Evolutionary conservation across 2,888 invertebrate species (phyloP), one percentile per base, ranked within the genome.

Genomic region (Chymomyza procnemis): DNA sequence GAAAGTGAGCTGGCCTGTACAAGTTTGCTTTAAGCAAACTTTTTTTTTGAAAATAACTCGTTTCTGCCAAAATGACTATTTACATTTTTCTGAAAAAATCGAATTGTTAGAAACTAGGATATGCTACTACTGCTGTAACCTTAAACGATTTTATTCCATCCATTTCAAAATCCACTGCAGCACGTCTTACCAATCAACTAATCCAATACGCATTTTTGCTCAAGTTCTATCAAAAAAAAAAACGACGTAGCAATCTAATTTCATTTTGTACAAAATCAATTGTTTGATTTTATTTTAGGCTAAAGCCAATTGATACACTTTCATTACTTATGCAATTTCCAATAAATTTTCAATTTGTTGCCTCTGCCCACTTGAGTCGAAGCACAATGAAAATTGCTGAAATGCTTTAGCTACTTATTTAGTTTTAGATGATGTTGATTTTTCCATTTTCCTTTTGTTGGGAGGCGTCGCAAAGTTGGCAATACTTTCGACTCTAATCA

Each of bases 311-410:
- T 75, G 66, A 52, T 65, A 69, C 62, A 63, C 66, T 61, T 67
- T 78, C 74, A 80, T 83, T 83, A 78, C 76, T 85, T 85, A 85
- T 85, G 80, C 81, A 76, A 68, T 68, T 76, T 66, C 63, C 86
- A 79, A 84, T 86, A 73, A 81, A 77, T 84, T 78, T 79, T 81
- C 83, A 72, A 78, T 80, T 83, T 72, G 69, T 58, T 60, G 69
- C 41, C 58, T 61, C 21, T 41, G 9, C 9, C 21, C 50, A n/a
- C 9, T 46, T 5, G 50, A 21, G 72, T 60, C 60, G 60, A 70
- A 16, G 18, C 26, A 19, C 8, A 9, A 26, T 16, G 14, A 64
- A 69, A 78, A 69, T n/a, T 69, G 61, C 69, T 66, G 59, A 59
- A 60, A 66, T 73, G 68, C 75, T 64, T 71, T 58, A 72, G 73